Conservation (phyloP, 2,797 vertebrate species). For the Rhabdophis nuchalis region DNA sequence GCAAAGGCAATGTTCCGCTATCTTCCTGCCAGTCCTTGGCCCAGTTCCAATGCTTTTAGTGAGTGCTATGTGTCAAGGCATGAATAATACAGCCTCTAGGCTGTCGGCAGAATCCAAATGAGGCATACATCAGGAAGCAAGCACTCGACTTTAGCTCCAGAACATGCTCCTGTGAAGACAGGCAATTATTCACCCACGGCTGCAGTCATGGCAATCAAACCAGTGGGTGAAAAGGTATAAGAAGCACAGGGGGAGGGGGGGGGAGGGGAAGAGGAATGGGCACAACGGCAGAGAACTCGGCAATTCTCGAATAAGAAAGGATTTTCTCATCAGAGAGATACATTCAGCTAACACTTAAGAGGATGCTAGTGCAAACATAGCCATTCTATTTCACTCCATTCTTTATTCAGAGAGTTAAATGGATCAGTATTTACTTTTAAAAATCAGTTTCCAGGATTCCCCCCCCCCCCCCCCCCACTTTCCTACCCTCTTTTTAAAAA, state of each 20-base stretch:
- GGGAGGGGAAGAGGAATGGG: conserved; percentile 48
- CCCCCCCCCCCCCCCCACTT: no score
- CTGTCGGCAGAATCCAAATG: conserved; percentile 96
- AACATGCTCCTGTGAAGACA: conserved; percentile 90
- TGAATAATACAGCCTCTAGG: conserved; percentile 97
- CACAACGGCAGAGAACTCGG: conserved; percentile 64
- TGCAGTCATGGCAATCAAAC: conserved; percentile 86
- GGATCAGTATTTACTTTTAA: conserved; percentile 23
- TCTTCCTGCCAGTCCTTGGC: conserved; percentile 84
- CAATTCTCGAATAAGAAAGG: conserved; percentile 48
- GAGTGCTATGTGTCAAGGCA: conserved; percentile 96
- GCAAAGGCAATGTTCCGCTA: conserved; percentile 74
- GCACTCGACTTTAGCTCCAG: conserved; percentile 89
- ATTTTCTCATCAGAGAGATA: conserved; percentile 60
- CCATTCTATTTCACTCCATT: neutral
- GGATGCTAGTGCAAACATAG: neutral
- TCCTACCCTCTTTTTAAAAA: conserved; percentile 1
- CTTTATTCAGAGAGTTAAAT: conserved; percentile 34
- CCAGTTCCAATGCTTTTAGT: conserved; percentile 94
- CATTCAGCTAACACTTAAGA: conserved; percentile 15
- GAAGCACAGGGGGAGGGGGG: neutral
- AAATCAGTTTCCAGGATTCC: conserved; percentile 18
- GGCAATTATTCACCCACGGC: conserved; percentile 93
- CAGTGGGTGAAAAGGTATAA: conserved; percentile 75
- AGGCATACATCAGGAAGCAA: conserved; percentile 93